These are phyloP conservation scores for Muscina levida DNA, from an alignment of 2,888 invertebrate genomes.

Conservation along the genomic window DNA sequence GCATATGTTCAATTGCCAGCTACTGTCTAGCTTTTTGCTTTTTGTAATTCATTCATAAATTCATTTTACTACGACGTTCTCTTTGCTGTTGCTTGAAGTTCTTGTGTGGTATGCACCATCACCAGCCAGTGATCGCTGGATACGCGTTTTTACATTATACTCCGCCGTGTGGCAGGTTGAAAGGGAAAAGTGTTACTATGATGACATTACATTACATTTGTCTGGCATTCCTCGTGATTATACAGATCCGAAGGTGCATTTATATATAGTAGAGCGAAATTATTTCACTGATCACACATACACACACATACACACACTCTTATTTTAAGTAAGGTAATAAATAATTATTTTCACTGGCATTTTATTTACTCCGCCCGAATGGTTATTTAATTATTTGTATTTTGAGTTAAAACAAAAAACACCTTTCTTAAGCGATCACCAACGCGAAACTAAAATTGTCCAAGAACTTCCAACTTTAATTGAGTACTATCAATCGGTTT, in stretches of 20 bases:
- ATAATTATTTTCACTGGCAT: background rate
- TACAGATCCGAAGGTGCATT: too few relatives aligned
- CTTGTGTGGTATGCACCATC: constrained; percentile 60
- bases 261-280: too few relatives aligned
- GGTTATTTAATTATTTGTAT: background rate
- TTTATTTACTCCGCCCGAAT: constrained; percentile 1
- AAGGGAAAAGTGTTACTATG: constrained; percentile 61
- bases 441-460: constrained; percentile 59
- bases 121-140: constrained; percentile 57
- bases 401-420: constrained; percentile 30
- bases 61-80: constrained; percentile 19
- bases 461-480: constrained; percentile 63
- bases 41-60: constrained; percentile 62
- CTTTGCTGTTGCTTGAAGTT: constrained; percentile 34
- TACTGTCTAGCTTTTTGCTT: constrained; percentile 42
- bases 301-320: too few relatives aligned
- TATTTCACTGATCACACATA: too few relatives aligned
- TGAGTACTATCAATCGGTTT: constrained; percentile 53
- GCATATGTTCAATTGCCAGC: constrained; percentile 33
- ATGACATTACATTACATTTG: constrained; percentile 29
- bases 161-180: constrained; percentile 47
- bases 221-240: too few relatives aligned
- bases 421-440: constrained; percentile 64
- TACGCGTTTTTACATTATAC: constrained; percentile 7
- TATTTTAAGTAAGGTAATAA: too few relatives aligned